Percentiles rank a stretch among this genome's conserved stretches.
Conservation (phyloP, 2,797 vertebrate genomes). For the Centroberyx gerrardi region DNA sequence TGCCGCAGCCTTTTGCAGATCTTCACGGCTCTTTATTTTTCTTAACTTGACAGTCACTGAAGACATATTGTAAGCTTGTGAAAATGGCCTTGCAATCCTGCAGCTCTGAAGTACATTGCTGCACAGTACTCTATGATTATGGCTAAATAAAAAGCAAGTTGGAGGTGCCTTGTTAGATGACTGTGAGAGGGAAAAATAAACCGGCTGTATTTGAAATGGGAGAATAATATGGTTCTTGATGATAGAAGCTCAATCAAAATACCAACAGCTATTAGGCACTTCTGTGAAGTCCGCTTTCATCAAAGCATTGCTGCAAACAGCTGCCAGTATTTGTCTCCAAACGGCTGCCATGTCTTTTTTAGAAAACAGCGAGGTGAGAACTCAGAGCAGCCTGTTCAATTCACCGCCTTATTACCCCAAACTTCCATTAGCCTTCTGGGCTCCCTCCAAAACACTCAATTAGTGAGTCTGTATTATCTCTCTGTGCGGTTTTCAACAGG, state of each 20-base stretch:
- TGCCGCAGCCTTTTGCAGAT: too few species aligned
- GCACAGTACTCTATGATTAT: neutral
- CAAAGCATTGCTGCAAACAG: constrained; percentile 39
- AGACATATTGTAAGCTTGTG: neutral
- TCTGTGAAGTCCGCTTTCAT: constrained; percentile 29
- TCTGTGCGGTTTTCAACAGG: neutral
- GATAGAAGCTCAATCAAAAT: constrained; percentile 26
- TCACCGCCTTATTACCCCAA: constrained; percentile 69
- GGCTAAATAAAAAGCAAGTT: neutral
- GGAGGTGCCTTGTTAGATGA: neutral
- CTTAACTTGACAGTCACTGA: too few species aligned
- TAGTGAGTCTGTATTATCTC: constrained; percentile 56
- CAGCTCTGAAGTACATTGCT: neutral
- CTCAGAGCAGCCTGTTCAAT: constrained; percentile 57
- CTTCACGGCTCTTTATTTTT: too few species aligned
- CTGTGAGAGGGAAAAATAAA: neutral
- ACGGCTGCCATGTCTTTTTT: constrained; percentile 23
- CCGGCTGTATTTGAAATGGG: neutral
- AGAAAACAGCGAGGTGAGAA: constrained; percentile 50
- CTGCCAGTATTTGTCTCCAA: constrained; percentile 43
- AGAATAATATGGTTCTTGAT: neutral
- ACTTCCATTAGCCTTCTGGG: constrained; percentile 66
- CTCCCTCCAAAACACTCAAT: constrained; percentile 61
- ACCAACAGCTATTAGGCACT: constrained; percentile 21
- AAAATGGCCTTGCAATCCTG: neutral